These are phyloP conservation scores for Mola mola DNA, from an alignment of 2,113 vertebrate species.

Conservation along the genomic window DNA sequence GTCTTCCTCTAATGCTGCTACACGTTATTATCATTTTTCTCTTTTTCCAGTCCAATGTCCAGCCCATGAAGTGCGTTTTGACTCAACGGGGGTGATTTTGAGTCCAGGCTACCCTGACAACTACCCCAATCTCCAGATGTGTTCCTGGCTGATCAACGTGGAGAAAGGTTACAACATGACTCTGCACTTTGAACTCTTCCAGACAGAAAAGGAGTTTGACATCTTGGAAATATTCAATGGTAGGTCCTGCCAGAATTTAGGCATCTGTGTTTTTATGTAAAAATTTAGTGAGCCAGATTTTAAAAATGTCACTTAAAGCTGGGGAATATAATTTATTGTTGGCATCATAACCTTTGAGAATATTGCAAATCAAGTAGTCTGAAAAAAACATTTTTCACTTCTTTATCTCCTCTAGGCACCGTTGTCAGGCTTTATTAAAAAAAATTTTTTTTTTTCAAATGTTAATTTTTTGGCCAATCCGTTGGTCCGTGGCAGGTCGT, in stretches of 20 bases:
- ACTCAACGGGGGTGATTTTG: slow-evolving; percentile 94
- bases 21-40: slow-evolving; percentile 3
- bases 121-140: slow-evolving; percentile 98
- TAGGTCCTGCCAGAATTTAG: slow-evolving; percentile 54
- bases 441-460: too few species aligned
- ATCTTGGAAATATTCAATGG: slow-evolving; percentile 98
- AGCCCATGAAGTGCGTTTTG: slow-evolving; percentile 92
- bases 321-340: too few species aligned
- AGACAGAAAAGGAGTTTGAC: slow-evolving; percentile 98
- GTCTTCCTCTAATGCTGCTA: background rate
- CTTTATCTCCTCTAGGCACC: too few species aligned
- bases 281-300: background rate
- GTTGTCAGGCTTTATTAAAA: too few species aligned
- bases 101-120: slow-evolving; percentile 96
- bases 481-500: too few species aligned
- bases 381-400: too few species aligned
- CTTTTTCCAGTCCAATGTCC: slow-evolving; percentile 89
- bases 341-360: too few species aligned
- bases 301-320: too few species aligned
- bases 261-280: background rate
- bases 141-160: slow-evolving; percentile 95
- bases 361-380: too few species aligned
- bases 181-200: slow-evolving; percentile 96
- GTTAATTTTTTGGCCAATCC: too few species aligned
- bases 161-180: slow-evolving; percentile 98